phyloP scores from a whole-genome alignment of 2,113 vertebrate genomes.

The Fukomys damarensis region DNA sequence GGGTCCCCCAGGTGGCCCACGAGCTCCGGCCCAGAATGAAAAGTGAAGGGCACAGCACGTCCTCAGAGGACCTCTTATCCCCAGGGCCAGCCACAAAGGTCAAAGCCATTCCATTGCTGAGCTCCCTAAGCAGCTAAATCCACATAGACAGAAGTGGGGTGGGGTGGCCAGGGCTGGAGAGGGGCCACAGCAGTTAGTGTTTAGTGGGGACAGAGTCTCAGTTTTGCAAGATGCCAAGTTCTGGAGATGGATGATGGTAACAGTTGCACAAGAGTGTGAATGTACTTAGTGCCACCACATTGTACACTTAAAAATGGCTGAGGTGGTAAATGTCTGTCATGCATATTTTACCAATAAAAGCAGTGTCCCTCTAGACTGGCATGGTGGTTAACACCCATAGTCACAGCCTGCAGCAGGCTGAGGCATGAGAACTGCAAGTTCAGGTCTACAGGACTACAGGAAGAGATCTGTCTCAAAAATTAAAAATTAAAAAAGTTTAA shows the following conservation, averaged over 20 bases:
- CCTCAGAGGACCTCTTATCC: background rate
- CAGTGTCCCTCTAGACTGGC: background rate
- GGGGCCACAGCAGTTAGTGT: background rate
- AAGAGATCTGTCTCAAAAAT: background rate
- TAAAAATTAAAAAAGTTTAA: background rate
- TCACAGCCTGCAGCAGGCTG: background rate
- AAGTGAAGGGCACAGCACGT: accelerated
- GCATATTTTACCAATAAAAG: background rate
- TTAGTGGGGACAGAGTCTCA: background rate
- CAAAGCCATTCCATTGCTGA: background rate
- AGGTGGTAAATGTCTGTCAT: background rate
- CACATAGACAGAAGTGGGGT: background rate
- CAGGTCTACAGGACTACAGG: background rate
- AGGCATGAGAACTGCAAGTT: background rate
- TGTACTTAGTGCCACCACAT: no score
- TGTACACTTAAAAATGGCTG: background rate
- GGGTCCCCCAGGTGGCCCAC: accelerated
- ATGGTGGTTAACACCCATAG: background rate
- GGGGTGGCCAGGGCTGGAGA: background rate
- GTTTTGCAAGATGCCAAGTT: background rate
- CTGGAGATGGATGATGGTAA: background rate
- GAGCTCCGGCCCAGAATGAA: background rate
- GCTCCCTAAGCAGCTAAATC: background rate
- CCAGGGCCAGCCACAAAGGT: background rate
- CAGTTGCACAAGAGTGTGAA: background rate